Base-by-base conservation (phyloP, 1,140 invertebrate species). In the Aphis craccivora region DNA sequence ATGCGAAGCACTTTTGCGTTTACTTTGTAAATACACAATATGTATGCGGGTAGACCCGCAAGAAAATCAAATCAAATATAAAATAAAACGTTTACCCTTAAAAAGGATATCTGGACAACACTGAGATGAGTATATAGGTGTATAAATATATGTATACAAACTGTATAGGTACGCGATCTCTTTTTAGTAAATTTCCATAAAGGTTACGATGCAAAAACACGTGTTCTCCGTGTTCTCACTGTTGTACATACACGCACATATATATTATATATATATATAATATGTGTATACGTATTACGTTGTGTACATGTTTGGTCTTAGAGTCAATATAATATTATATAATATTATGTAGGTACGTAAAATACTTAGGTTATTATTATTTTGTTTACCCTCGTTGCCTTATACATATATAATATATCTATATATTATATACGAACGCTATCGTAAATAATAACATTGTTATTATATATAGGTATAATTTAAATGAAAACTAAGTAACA, bases 51-150 rank as follows among this genome's bases (percentile, higher is more conserved):
- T 51, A 37, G 22, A 53, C 3, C n/a, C 87, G 20, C n/a, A 37
- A 89, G 87, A 37, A 51, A 89, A 89, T 89, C n/a, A 55, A 89
- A 89, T 89, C 88, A 55, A 89, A 55, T 55, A 51, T 37, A 55
- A 37, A 35, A 55, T 55, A 89, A 89, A 55, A 55, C 51, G 35
- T 89, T 89, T 89, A 89, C 35, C 35, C 88, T 55, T 18, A 89
- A 55, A 83, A 89, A 14, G n/a, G 88, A 89, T 89, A 89, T 55
- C 35, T 89, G 88, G 88, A 89, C 35, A 53, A 89, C 48, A 55
- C 35, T 20, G 8, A n/a, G 87, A 37, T 9, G 51, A 40, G 14
- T 87, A n/a, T 7, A 23, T 37, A 23, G 5, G 8, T 20, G n/a
- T 35, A 30, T n/a, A 60, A 11, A 60, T 30, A 60, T 67, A 14